Evolutionary conservation across 2,888 invertebrate genomes (phyloP).

Genomic region (Dasysyrphus tricinctus): DNA sequence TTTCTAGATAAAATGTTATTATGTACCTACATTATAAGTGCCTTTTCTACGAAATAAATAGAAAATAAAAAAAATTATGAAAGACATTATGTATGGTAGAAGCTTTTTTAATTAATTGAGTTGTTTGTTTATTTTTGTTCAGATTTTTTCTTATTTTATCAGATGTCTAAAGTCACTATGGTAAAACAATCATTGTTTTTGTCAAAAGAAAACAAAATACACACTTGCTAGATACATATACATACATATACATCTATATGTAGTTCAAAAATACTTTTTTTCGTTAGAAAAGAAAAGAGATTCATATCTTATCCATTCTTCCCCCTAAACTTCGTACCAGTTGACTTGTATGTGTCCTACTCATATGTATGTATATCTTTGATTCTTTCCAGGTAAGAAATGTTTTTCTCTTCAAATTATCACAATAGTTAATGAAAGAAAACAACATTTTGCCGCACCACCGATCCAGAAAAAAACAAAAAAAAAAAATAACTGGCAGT

Average conservation of each 20-base stretch:
- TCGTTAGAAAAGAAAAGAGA: background rate
- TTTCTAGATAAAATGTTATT: background rate
- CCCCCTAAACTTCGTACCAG: background rate
- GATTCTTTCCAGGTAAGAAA: slow-evolving; percentile 3
- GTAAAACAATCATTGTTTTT: slow-evolving; percentile 7
- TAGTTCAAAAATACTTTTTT: slow-evolving; percentile 1
- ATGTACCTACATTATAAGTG: no score
- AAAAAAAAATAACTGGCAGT: background rate
- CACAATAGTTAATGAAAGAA: slow-evolving; percentile 30
- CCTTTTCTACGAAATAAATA: background rate
- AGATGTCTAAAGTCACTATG: slow-evolving; percentile 27
- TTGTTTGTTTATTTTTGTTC: slow-evolving; percentile 26
- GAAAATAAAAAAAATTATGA: background rate
- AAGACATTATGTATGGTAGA: background rate
- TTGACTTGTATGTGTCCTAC: background rate
- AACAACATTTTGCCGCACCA: slow-evolving; percentile 30
- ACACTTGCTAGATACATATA: background rate
- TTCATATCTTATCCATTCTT: slow-evolving; percentile 15
- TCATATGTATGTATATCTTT: slow-evolving; percentile 20
- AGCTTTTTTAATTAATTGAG: slow-evolving; percentile 22
- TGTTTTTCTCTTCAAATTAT: slow-evolving; percentile 32
- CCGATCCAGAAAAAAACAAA: slow-evolving; percentile 9
- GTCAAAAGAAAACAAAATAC: slow-evolving; percentile 1
- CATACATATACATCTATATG: background rate
- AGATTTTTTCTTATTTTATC: slow-evolving; percentile 20